Conservation (phyloP, 2,888 invertebrate species). For the Beris morrisii region DNA sequence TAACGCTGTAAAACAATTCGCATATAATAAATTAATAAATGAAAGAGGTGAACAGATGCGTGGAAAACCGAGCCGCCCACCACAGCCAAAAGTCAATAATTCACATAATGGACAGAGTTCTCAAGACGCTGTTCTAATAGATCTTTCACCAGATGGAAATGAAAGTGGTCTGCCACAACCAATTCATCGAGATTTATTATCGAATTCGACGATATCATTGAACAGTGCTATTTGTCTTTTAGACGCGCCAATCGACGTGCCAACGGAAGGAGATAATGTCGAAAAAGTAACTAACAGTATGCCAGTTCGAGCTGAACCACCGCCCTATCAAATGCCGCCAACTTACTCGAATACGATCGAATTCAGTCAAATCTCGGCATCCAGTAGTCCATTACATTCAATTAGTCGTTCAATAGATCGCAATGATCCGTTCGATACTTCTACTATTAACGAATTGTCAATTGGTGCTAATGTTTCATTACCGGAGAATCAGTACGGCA, state of each 20-base stretch:
- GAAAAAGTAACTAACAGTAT: conserved; percentile 3
- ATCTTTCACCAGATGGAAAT: conserved; percentile 64
- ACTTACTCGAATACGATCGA: conserved; percentile 60
- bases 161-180: conserved; percentile 15
- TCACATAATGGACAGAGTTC: conserved; percentile 60
- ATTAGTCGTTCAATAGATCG: conserved; percentile 35
- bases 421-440: conserved; percentile 73
- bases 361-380: conserved; percentile 44
- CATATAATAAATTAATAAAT: conserved; percentile 80
- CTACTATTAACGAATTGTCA: conserved; percentile 41
- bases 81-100: conserved; percentile 49
- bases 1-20: conserved; percentile 69
- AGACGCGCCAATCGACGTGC: conserved; percentile 75
- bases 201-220: conserved; percentile 2
- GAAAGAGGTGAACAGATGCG: conserved; percentile 57
- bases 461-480: not conserved
- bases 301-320: conserved; percentile 50
- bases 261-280: conserved; percentile 50
- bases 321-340: conserved; percentile 61
- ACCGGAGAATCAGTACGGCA: conserved; percentile 28
- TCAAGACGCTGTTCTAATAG: conserved; percentile 72
- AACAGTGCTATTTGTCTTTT: conserved; percentile 60
- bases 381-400: conserved; percentile 31
- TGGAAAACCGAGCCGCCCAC: conserved; percentile 55
- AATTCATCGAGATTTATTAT: conserved; percentile 1